phyloP scores from a whole-genome alignment of 2,113 vertebrate species.

The Ochotona curzoniae region DNA sequence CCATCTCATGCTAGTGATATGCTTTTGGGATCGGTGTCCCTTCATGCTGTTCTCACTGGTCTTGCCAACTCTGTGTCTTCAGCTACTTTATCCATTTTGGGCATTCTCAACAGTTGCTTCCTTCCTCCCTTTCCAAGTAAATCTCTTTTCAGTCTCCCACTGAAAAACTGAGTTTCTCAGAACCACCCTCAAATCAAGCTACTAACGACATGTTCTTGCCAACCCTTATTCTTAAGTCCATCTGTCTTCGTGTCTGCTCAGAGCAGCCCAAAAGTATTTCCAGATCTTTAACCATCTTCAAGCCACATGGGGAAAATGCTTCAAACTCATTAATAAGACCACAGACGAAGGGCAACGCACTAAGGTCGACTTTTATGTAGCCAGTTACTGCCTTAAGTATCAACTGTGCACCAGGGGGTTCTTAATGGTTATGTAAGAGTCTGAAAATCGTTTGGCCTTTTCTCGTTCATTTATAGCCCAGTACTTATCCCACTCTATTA shows the following conservation, averaged over 20 bases:
- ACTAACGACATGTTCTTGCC: conserved; percentile 37
- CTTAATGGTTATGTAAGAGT: conserved; percentile 46
- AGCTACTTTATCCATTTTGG: background rate
- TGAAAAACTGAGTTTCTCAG: conserved; percentile 35
- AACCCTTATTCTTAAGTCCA: conserved; percentile 42
- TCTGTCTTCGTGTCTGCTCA: conserved; percentile 59
- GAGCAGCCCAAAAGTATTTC: conserved; percentile 54
- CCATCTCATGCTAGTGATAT: background rate
- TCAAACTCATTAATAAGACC: conserved; percentile 70
- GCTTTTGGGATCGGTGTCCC: background rate
- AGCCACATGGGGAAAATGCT: conserved; percentile 40
- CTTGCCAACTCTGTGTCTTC: background rate
- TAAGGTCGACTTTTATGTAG: conserved; percentile 52
- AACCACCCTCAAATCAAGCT: conserved; percentile 59
- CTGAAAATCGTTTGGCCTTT: conserved; percentile 62
- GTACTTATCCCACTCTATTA: background rate
- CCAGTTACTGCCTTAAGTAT: conserved; percentile 44
- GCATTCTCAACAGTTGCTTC: background rate
- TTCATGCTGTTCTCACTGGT: background rate
- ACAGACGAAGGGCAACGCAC: conserved; percentile 52
- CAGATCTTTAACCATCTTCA: conserved; percentile 56
- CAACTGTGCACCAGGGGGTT: conserved; percentile 44
- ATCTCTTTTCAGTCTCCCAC: background rate
- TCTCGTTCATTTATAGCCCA: conserved; percentile 17
- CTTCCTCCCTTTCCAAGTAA: conserved; percentile 17